These are phyloP conservation scores for Okamejei kenojei DNA, from an alignment of 2,797 vertebrate species.

Conservation along the genomic window DNA sequence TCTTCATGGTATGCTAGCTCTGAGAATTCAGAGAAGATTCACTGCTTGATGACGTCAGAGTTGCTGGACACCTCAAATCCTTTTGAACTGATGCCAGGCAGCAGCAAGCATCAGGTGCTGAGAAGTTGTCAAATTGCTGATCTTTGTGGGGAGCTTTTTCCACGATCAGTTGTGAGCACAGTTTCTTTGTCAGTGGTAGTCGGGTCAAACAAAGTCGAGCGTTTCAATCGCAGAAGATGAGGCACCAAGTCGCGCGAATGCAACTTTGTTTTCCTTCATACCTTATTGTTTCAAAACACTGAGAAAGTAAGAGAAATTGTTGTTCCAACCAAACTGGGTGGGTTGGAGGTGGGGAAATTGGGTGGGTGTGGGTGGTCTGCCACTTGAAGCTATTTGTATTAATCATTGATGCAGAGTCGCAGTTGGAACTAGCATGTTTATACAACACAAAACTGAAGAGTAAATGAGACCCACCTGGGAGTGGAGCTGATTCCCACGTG, in stretches of 20 bases:
- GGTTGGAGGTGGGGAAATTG: background rate
- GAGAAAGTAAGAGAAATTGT: background rate
- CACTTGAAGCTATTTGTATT: conserved; percentile 2
- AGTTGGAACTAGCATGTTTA: conserved; percentile 13
- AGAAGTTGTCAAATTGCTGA: no score
- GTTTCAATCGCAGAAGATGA: background rate
- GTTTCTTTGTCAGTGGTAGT: no score
- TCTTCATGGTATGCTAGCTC: no score
- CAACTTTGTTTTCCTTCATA: background rate
- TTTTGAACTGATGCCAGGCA: no score
- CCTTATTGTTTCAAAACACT: background rate
- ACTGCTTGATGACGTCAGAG: no score
- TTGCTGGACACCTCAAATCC: no score
- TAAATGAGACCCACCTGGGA: background rate
- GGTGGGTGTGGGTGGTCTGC: background rate
- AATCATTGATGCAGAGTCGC: background rate
- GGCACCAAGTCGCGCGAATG: background rate
- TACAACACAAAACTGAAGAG: background rate
- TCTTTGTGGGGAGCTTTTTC: no score
- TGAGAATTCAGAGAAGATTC: no score
- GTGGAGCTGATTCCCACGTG: conserved; percentile 1
- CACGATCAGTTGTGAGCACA: no score
- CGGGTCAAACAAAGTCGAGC: background rate
- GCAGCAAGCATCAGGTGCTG: no score
- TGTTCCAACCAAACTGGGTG: background rate